Evolutionary conservation across 2,113 vertebrate genomes (phyloP), one percentile per base, ranked within the genome.

Genomic region (Cyprinus carpio): DNA sequence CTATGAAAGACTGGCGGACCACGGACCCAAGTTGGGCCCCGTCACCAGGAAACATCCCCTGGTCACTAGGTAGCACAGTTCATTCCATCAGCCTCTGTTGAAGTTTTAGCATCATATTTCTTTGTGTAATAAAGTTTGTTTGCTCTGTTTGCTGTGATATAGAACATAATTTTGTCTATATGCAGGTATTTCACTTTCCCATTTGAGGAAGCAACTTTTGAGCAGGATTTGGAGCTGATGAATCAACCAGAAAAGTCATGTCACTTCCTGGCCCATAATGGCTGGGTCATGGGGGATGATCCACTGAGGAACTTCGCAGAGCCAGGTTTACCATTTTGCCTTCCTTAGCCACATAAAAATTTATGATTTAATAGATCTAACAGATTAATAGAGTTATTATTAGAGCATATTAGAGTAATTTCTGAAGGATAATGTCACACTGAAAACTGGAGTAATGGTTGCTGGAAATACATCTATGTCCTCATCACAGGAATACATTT

Each of bases 241-340:
- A 91, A 97, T 87, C 88, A 95, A 49, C 94, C 96, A 11, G 94
- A 97, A 65, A 96, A 97, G 93, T 93, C 91, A 1, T 95, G 96
- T 88, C 95, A 96, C 89, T 96, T 99, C 90, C 94, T 99, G 94
- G 97, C 98, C 65, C 95, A 97, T 91, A 99, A 99, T 4, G 98
- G 98, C 18, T 99, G 98, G 98, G 98, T 99, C 87, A 99, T 99
- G 98, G 95, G 94, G 4, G 98, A 99, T 54, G 97, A 99, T 89
- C 98, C 98, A 9, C 94, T 99, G 65, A 95, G 93, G 84, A 99
- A 99, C 91, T 99, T 99, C 88, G 98, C 98, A 71, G 98, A 99
- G 82, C 96, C 96, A 87, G 97, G 98, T 99, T 81, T 83, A 43
- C 34, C 27, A 54, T 31, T 71, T 13, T 78, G n/a, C 54, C 12